These are phyloP conservation scores for Eupithecia exiguata DNA, from an alignment of 2,888 invertebrate genomes.

Conservation along the genomic window DNA sequence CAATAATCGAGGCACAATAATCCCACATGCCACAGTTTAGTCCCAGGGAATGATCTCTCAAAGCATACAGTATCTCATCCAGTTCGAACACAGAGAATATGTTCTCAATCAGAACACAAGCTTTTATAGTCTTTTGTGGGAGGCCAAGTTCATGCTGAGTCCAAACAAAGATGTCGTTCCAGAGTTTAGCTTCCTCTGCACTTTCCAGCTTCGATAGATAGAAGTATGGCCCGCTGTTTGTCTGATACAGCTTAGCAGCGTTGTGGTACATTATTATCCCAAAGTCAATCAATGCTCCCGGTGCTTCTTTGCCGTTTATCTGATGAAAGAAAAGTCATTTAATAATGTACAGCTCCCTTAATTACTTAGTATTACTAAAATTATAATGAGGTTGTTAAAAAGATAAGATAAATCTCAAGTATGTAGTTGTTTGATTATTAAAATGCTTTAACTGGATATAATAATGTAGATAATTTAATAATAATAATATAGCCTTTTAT, in stretches of 20 bases:
- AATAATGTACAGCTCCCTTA: not conserved
- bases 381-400: not conserved
- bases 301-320: slow-evolving; percentile 85
- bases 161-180: slow-evolving; percentile 88
- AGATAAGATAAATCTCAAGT: not conserved
- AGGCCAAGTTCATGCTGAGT: slow-evolving; percentile 81
- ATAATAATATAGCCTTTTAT: too few relatives aligned
- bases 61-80: slow-evolving; percentile 87
- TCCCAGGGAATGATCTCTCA: slow-evolving; percentile 87
- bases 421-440: not conserved
- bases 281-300: slow-evolving; percentile 88
- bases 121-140: slow-evolving; percentile 86
- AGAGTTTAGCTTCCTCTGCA: slow-evolving; percentile 85
- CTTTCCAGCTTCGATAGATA: slow-evolving; percentile 89
- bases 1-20: slow-evolving; percentile 86
- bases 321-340: slow-evolving; percentile 49
- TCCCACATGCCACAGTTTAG: slow-evolving; percentile 91
- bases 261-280: slow-evolving; percentile 87
- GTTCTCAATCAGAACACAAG: slow-evolving; percentile 89
- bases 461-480: too few relatives aligned
- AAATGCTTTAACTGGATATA: not conserved
- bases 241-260: slow-evolving; percentile 78
- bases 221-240: slow-evolving; percentile 86
- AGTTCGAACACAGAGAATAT: slow-evolving; percentile 87
- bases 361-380: not conserved